phyloP scores from a whole-genome alignment of 2,113 vertebrate genomes.

The Pelecanoides urinatrix region DNA sequence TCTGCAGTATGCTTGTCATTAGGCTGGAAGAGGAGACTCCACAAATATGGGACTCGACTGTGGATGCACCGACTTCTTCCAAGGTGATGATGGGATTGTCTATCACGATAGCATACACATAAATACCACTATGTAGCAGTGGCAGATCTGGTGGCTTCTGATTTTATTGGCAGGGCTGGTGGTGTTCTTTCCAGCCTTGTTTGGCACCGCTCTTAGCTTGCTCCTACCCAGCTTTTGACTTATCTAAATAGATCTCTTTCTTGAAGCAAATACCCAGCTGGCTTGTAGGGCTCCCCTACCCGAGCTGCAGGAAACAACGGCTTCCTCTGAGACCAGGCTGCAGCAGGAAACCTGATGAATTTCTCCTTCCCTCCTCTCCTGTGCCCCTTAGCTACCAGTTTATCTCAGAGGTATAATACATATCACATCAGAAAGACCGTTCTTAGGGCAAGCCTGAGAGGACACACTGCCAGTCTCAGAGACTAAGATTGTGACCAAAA shows the following conservation, averaged over 20 bases:
- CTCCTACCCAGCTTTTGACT: neutral
- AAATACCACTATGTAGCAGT: rapidly evolving
- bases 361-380: conserved; percentile 5
- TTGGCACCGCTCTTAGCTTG: neutral
- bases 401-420: neutral
- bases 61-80: neutral
- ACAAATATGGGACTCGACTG: neutral
- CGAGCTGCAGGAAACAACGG: conserved; percentile 14
- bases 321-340: conserved; percentile 32
- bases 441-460: neutral
- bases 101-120: rapidly evolving
- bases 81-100: neutral
- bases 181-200: neutral
- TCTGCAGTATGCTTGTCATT: neutral
- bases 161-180: neutral
- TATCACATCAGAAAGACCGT: neutral
- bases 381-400: neutral
- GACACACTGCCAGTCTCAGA: neutral
- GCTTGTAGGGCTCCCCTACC: neutral
- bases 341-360: neutral
- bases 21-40: neutral
- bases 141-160: neutral
- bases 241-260: neutral
- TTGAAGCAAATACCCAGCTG: neutral
- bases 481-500: neutral